phyloP scores from a whole-genome alignment of 2,113 vertebrate species.

The Callospermophilus lateralis region DNA sequence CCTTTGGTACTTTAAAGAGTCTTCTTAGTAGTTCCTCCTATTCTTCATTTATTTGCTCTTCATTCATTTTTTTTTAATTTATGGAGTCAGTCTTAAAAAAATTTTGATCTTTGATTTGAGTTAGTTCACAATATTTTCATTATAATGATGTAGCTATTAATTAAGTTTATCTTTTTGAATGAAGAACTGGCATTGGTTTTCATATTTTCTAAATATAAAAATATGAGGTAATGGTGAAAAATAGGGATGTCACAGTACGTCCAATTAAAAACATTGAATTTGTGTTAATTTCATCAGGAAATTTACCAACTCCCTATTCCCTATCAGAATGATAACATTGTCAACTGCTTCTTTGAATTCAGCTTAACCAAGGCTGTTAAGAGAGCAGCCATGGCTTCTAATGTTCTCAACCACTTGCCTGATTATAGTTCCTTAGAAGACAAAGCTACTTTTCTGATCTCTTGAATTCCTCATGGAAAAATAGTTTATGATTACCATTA shows the following conservation, averaged over 20 bases:
- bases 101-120: not conserved
- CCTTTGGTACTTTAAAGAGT: not conserved
- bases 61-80: not conserved
- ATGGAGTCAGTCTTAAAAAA: not conserved
- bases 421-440: not conserved
- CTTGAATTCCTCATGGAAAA: not conserved
- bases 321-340: not conserved
- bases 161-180: not conserved
- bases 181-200: not conserved
- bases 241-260: not conserved
- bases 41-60: not conserved
- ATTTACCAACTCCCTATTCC: not conserved
- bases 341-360: not conserved
- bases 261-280: not conserved
- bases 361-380: not conserved
- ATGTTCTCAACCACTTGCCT: not conserved
- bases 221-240: not conserved
- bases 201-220: conserved; percentile 10
- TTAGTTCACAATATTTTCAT: not conserved
- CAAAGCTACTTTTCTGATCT: not conserved
- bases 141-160: not conserved
- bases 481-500: not conserved
- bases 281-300: not conserved
- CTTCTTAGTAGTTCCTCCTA: not conserved
- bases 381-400: not conserved